phyloP scores from a whole-genome alignment of 2,888 invertebrate species.

The Drosophila prostipennis region DNA sequence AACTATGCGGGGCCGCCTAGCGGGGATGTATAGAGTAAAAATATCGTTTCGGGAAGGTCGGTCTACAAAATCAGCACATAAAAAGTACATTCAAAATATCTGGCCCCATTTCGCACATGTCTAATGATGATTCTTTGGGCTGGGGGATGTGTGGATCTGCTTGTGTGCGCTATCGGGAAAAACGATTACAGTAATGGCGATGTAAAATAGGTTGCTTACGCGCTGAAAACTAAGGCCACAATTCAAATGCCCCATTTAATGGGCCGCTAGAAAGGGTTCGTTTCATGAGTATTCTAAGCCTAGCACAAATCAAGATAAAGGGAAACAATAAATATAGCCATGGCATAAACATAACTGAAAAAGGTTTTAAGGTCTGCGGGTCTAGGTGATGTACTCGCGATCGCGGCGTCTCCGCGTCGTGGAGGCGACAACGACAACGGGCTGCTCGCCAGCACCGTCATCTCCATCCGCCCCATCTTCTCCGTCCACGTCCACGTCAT shows the following conservation, averaged over 20 bases:
- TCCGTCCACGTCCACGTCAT: slow-evolving; percentile 45
- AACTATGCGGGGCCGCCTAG: slow-evolving; percentile 29
- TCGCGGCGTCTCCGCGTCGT: slow-evolving; percentile 61
- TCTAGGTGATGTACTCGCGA: slow-evolving; percentile 80
- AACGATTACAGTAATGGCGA: slow-evolving; percentile 10
- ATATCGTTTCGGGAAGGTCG: slow-evolving; percentile 12
- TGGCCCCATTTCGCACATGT: slow-evolving; percentile 7
- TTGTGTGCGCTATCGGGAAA: slow-evolving; percentile 1
- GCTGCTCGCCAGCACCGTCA: slow-evolving; percentile 45
- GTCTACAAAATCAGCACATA: slow-evolving; percentile 18
- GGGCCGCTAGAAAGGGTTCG: slow-evolving; percentile 48
- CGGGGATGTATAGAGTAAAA: slow-evolving; percentile 16
- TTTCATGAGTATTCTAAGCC: slow-evolving; percentile 61
- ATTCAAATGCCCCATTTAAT: slow-evolving; percentile 60
- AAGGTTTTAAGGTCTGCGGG: slow-evolving; percentile 18
- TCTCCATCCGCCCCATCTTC: slow-evolving; percentile 40
- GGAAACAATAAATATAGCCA: slow-evolving; percentile 26
- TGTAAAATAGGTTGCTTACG: slow-evolving; percentile 47
- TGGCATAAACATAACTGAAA: slow-evolving; percentile 2
- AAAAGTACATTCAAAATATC: slow-evolving; percentile 31
- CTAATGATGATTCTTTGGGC: slow-evolving; percentile 60
- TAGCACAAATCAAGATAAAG: slow-evolving; percentile 23
- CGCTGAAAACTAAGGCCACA: slow-evolving; percentile 68
- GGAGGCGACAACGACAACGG: slow-evolving; percentile 54
- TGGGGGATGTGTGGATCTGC: slow-evolving; percentile 24